Evolutionary conservation across 2,888 invertebrate genomes (phyloP), one percentile per base, ranked within the genome.

Genomic region (Cephus pulcher): DNA sequence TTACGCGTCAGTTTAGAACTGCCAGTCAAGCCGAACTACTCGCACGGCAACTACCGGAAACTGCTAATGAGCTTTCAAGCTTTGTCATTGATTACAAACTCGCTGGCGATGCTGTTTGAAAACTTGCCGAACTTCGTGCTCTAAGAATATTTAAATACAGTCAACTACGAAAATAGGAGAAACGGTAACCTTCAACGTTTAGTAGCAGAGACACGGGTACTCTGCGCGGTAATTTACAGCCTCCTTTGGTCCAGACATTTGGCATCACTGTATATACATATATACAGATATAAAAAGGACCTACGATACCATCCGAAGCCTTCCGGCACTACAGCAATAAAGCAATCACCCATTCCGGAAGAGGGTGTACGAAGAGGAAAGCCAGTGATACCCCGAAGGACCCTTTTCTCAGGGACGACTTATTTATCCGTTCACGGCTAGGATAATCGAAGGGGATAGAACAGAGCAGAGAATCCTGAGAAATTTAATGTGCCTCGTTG

Each of bases 21-120:
- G 56, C 56, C 56, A 56, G 71, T n/a, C 71, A 71, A 71, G 71
- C 71, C 71, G 30, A 33, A 33, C 71, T 34, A 33, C 71, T 71
- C 34, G 32, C 71, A 35, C n/a, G 76, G 70, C 74, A 78, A 77
- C 78, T 33, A 40, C 73, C 75, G 75, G 75, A 78, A 80, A 80
- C 81, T 82, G 80, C 80, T 82, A 81, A 82, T 81, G 79, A 82
- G 81, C 80, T 82, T 80, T 79, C 78, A 76, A 79, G 81, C 79
- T 81, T 82, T 80, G 80, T 81, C 82, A 80, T 82, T 80, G 81
- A 82, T 78, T 78, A 74, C 56, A 34, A 74, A 11, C 34, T 35
- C 37, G 70, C 75, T 75, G 75, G 73, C 56, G 73, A 33, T 34
- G 11, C 34, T 73, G 11, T 56, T 56, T 32, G 71, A 30, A 71